Evolutionary conservation across 1,140 invertebrate species (phyloP), one percentile per base, ranked within the genome.

Genomic region (Neotoxoptera formosana): DNA sequence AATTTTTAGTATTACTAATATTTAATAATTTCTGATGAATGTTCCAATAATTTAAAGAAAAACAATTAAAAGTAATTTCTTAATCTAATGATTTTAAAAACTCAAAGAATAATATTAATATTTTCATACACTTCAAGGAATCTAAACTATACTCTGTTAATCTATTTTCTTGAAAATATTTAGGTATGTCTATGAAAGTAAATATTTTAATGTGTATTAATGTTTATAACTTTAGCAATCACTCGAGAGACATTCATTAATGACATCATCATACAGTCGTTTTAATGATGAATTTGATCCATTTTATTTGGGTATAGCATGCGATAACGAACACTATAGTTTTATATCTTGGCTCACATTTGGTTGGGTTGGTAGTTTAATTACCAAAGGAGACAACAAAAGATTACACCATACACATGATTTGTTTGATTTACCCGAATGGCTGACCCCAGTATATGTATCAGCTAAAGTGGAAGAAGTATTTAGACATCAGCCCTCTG

Each of bases 351-450:
- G 96, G 94, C 95, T 99, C 14, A 95, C 97, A 30, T 99, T 99
- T 95, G 95, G 96, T 94, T 99, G 98, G 98, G 98, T 99, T 0
- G 96, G 97, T 94, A 97, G 97, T 20, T 95, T 99, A 76, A 97
- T 99, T 95, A 94, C 96, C 90, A 98, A 98, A 96, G 98, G 98
- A 11, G 96, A 96, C 11, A 96, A 96, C 89, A 97, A 97, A 17
- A 96, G 97, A 94, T 95, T 99, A 17, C 96, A 96, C 91, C 96
- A 96, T 94, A 95, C 97, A 1, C 97, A 98, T 95, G 98, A 99
- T 96, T 95, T 99, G 0, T 98, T 97, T 95, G 97, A 98, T 95
- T 95, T 99, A 84, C 98, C 98, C 1, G 95, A 96, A 53, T 95
- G 96, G 88, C 95, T 98, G 81, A 96, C 96, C 90, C 97, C 97